A percentile compares a stretch with the other conserved stretches of the same genome.
phyloP scores from a whole-genome alignment of 2,888 invertebrate genomes.

The Antheraea yamamai region DNA sequence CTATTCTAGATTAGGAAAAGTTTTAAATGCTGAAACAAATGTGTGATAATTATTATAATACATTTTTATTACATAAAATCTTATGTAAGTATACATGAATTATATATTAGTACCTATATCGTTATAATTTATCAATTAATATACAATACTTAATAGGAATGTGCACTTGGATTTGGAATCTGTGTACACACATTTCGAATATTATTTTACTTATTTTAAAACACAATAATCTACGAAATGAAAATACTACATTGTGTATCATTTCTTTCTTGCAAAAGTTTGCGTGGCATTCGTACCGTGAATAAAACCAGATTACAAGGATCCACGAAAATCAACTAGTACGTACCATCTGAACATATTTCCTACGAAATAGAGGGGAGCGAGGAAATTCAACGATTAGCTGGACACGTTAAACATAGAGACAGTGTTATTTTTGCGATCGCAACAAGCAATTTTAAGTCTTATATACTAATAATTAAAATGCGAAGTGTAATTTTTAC shows the following conservation, averaged over 20 bases:
- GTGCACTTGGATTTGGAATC: no score
- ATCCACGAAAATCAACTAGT: slow-evolving; percentile 15
- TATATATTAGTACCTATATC: no score
- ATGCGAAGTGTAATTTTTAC: not conserved
- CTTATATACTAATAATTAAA: not conserved
- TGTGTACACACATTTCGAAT: no score
- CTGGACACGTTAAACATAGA: slow-evolving; percentile 20
- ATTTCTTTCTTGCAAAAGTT: slow-evolving; percentile 18
- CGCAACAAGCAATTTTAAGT: not conserved
- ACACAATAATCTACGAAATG: not conserved
- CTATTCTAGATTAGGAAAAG: not conserved
- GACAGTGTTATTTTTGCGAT: slow-evolving; percentile 5
- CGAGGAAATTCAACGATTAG: slow-evolving; percentile 17
- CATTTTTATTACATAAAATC: no score
- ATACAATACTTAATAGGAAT: no score
- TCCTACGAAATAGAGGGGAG: slow-evolving; percentile 1
- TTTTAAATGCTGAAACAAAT: not conserved
- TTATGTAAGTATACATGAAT: no score
- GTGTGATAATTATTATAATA: no score
- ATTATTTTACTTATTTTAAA: no score
- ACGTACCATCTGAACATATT: not conserved
- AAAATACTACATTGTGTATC: slow-evolving; percentile 4
- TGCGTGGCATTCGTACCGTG: slow-evolving; percentile 10
- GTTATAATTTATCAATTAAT: no score
- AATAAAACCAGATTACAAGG: slow-evolving; percentile 17